Evolutionary conservation across 2,888 invertebrate genomes (phyloP), one percentile per base, ranked within the genome.

Genomic region (Neoascia interrupta): DNA sequence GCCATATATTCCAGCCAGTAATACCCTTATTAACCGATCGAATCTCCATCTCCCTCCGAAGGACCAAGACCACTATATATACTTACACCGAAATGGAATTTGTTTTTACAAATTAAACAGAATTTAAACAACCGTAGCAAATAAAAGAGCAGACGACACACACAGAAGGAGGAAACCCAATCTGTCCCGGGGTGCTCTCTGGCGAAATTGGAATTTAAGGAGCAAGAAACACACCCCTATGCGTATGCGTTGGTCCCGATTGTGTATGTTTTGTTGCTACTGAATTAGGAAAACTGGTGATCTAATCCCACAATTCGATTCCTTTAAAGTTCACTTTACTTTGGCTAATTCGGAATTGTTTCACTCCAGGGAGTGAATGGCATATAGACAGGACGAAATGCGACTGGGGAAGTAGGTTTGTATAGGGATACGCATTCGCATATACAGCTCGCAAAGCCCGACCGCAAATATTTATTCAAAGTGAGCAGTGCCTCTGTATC

Each of bases 41-140:
- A 74, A 53, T 66, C 61, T 39, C 11, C 23, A 19, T 53, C 19
- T n/a, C 43, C 53, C 26, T 23, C 51, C 51, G 18, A 28, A 51
- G 28, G 31, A 51, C 60, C 28, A 37, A 18, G 19, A 36, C 23
- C 18, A 19, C 16, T 16, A n/a, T n/a, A n/a, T n/a, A n/a, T n/a
- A n/a, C n/a, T n/a, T n/a, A 13, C 11, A 10, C 5, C 6, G 23
- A 18, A 21, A 28, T 47, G 43, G 43, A 73, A 58, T 73, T 74
- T 66, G 66, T 60, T 66, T 74, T 60, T 45, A 60, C 60, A 66
- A 74, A 66, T 74, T 74, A 58, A 51, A 51, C 39, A 21, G 51
- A 69, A 69, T 69, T 69, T 47, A 61, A 60, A 66, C 51, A 73
- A 66, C 51, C 58, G 45, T 51, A 53, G 58, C 15, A 39, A 51